These are phyloP conservation scores for Benthochromis sp. DNA, from an alignment of 2,113 vertebrate genomes.

Conservation along the genomic window DNA sequence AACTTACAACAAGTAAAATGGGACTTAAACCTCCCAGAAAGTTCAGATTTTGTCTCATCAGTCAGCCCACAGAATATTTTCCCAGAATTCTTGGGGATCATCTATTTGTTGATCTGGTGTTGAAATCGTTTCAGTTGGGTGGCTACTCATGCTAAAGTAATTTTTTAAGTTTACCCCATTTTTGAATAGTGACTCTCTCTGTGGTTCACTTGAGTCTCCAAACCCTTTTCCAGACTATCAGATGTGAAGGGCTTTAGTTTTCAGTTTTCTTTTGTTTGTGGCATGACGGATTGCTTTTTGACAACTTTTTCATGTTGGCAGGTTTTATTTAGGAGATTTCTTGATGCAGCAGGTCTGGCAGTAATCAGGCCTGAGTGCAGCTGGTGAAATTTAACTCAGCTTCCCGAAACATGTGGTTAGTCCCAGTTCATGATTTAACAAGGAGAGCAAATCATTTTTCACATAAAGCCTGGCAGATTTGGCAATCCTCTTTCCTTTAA, in stretches of 20 bases:
- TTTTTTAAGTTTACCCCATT: neutral
- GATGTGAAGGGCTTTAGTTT: neutral
- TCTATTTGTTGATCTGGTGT: neutral
- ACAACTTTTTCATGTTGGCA: neutral
- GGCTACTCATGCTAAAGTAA: neutral
- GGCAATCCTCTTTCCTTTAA: neutral
- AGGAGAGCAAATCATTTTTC: neutral
- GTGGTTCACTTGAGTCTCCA: neutral
- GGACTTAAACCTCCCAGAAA: neutral
- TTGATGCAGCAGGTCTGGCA: neutral
- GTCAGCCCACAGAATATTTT: neutral
- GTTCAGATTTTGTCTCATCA: neutral
- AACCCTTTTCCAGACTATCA: neutral
- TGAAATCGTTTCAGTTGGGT: neutral
- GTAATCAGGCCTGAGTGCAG: neutral
- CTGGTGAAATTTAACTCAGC: neutral
- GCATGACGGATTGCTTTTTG: neutral
- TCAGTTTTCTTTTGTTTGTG: neutral
- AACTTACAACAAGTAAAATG: neutral
- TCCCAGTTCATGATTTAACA: neutral
- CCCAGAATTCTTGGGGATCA: neutral
- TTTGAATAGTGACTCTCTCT: neutral
- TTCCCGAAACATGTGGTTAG: neutral
- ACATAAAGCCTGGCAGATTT: neutral
- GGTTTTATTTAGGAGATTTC: neutral